Conservation (phyloP, 2,113 vertebrate genomes). For the Daphoenositta chrysoptera region DNA sequence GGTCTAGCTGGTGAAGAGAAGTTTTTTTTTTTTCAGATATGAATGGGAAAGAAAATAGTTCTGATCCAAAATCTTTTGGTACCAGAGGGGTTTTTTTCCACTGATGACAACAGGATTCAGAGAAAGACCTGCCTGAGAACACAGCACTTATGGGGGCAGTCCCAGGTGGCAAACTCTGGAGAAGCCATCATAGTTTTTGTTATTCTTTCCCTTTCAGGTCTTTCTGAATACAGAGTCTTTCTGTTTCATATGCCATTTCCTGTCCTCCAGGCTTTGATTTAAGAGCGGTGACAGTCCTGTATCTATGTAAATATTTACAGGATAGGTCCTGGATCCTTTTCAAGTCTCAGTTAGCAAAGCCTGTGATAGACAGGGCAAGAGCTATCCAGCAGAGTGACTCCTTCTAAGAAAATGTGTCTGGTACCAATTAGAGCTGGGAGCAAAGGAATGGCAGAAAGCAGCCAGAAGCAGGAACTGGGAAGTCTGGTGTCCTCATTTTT, state of each 20-base stretch:
- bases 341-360: not conserved
- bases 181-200: not conserved
- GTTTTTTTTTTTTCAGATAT: accelerated
- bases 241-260: not conserved
- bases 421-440: not conserved
- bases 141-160: not conserved
- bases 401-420: conserved; percentile 51
- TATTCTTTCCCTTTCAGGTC: not conserved
- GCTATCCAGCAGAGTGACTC: not conserved
- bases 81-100: not conserved
- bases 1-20: not conserved
- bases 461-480: not conserved
- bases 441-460: not conserved
- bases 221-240: not conserved
- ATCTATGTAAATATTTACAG: conserved; percentile 57
- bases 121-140: not conserved
- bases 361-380: not conserved
- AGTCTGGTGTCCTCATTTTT: conserved; percentile 41
- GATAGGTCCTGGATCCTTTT: not conserved
- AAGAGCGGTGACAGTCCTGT: not conserved
- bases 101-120: not conserved
- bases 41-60: not conserved
- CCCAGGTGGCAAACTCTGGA: not conserved
- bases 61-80: not conserved
- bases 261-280: not conserved